Base-by-base conservation (phyloP, 2,113 vertebrate genomes). In the Glaucidium brasilianum region DNA sequence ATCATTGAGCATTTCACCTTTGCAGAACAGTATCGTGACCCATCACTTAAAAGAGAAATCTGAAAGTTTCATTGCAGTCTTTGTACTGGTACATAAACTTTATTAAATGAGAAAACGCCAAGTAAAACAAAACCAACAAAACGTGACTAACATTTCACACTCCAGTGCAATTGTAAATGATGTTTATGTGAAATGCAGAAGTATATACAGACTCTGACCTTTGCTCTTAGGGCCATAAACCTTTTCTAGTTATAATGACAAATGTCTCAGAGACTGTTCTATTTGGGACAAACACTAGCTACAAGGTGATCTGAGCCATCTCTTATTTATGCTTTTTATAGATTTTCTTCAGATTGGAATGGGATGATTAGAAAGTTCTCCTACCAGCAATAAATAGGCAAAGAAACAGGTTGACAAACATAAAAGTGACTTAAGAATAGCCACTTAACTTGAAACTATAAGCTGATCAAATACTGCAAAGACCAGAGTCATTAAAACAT, bases 41-140 rank as follows among this genome's bases (percentile, higher is more conserved):
- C 30, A 66, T 49, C 47, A 89, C 21, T 85, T 73, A 72, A 66
- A 85, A 77, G 49, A 94, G 81, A 92, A 87, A 62, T 55, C 66
- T 53, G 22, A 55, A 77, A 32, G 4, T 85, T 90, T 88, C 43
- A 73, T 53, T 78, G 47, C 41, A 75, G 12, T 66, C 90, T 96
- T 94, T 88, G 50, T 82, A 79, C 45, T 74, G 47, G 49, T 73
- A 92, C 53, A 91, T 76, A 93, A 91, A 93, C 9, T 56, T 66
- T 87, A 91, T 80, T 95, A 95, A 97, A 92, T 41, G 85, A 94
- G 94, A 92, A 95, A 89, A 94, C 56, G 79, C 30, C 80, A 81
- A 60, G 34, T 52, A 85, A 85, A 79, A 74, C 56, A 92, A 96
- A 96, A 52, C 27, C 73, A 82, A 62, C 37, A 81, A 77, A 81